Base-by-base conservation (phyloP, 2,797 vertebrate genomes). In the Nyctalus aviator region DNA sequence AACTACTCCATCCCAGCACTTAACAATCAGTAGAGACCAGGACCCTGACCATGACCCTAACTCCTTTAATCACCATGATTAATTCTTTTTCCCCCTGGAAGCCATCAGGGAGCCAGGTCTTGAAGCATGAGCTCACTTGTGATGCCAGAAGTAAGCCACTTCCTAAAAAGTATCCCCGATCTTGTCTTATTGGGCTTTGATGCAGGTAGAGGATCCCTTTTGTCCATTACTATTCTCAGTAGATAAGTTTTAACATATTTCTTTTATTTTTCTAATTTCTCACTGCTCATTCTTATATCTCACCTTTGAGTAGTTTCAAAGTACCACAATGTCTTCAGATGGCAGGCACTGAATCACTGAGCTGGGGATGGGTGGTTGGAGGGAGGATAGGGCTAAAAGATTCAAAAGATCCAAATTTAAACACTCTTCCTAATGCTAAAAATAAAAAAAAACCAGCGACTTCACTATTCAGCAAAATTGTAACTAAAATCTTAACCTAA, bases 231-330 rank as follows among this genome's bases (percentile, higher is more conserved):
- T 50, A 55, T 14, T 37, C 82, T 41, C 35, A 85, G 82, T 23
- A 37, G 50, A 59, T 76, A 84, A 37, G 71, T 55, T 64, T 68
- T 35, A 41, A 93, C 92, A 84, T 55, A 7, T 85, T 91, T 72
- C 17, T 81, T 92, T 89, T 66, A 37, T 59, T 79, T 86, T 96
- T 78, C 37, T 77, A 83, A 87, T 84, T 91, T 84, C 73, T 4
- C 25, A 86, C 64, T 35, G 17, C 44, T 88, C 50, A 71, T 91
- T 93, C 41, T 84, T 91, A 76, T 35, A 86, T 14, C 18, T 79
- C 44, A 92, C 77, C 64, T 75, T 86, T 64, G 55, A 91, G 55
- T 64, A 93, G 71, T 77, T 86, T 90, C 53, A 37, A 62, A 88
- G 35, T 64, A 81, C 18, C 6, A 91, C 20, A 73, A 88, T 30